Base-by-base conservation (phyloP, 1,140 invertebrate species). In the Dinoponera quadriceps region DNA sequence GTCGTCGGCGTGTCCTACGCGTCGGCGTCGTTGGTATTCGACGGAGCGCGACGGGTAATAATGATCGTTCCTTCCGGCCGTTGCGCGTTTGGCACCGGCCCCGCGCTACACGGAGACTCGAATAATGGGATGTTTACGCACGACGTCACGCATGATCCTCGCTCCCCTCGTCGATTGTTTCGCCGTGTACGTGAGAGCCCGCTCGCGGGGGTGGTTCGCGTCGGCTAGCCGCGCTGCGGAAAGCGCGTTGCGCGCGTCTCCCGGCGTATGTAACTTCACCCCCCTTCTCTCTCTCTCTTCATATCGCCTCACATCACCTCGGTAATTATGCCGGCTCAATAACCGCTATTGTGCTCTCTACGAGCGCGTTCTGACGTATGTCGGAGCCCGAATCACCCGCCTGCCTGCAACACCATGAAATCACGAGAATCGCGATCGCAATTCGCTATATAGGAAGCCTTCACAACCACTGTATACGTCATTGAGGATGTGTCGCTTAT, bases 41-140 rank as follows among this genome's bases (percentile, higher is more conserved):
- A 49, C 65, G 51, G 59, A 57, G 38, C 66, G 7, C 18, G 3
- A 20, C 33, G 38, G 33, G 27, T 57, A 80, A 51, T 63, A 84
- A 84, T 69, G 73, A 73, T 51, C 2, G 27, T 57, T 83, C 75
- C 73, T 86, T 87, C 48, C 57, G 80, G 59, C 27, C 51, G 33
- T 85, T 60, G 49, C 84, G 59, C 59, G 54, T 74, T 82, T 82
- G 69, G 59, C 69, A 80, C 33, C 22, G 18, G 44, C 57, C 60
- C 48, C 38, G 38, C n/a, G 54, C 63, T 72, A 16, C 57, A 71
- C 59, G 71, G 59, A 84, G 48, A 51, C 57, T 14, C 57, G 72
- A 62, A 86, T 85, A 87, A 90, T 89, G 29, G n/a, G 86, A 90
- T 87, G 87, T 89, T 89, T 82, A 62, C 73, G 84, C 59, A 77